Evolutionary conservation across 1,140 invertebrate species (phyloP).

Genomic region (Trachymyrmex septentrionalis): DNA sequence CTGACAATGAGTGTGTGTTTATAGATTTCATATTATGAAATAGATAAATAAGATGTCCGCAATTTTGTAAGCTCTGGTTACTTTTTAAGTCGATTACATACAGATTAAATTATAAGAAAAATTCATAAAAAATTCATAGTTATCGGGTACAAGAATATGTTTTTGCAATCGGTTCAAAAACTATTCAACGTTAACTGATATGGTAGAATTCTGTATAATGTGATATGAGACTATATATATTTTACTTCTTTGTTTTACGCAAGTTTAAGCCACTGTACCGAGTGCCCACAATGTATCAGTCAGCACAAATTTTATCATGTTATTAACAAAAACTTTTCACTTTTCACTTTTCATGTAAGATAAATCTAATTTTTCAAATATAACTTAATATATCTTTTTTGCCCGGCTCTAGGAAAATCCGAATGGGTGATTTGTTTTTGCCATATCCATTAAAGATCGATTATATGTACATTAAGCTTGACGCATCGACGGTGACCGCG

Average conservation of each 20-base stretch:
- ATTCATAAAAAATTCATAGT: background rate
- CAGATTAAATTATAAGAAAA: background rate
- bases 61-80: background rate
- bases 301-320: background rate
- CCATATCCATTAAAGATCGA: slow-evolving; percentile 28
- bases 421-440: slow-evolving; percentile 11
- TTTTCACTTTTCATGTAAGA: slow-evolving; percentile 8
- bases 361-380: background rate
- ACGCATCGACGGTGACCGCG: slow-evolving; percentile 45
- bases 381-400: slow-evolving; percentile 1
- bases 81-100: background rate
- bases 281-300: background rate
- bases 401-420: background rate
- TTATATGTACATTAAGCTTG: slow-evolving; percentile 54
- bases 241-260: slow-evolving; percentile 26
- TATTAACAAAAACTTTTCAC: slow-evolving; percentile 1
- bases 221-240: slow-evolving; percentile 40
- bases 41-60: background rate
- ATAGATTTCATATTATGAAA: slow-evolving; percentile 1
- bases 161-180: slow-evolving; percentile 36
- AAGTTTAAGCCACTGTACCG: slow-evolving; percentile 12
- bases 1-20: background rate
- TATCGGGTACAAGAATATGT: slow-evolving; percentile 7
- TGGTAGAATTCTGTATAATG: slow-evolving; percentile 21
- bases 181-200: slow-evolving; percentile 47